A percentile compares a stretch with the other conserved stretches of the same genome.
phyloP scores from a whole-genome alignment of 2,113 vertebrate genomes.

The Microtus ochrogaster region DNA sequence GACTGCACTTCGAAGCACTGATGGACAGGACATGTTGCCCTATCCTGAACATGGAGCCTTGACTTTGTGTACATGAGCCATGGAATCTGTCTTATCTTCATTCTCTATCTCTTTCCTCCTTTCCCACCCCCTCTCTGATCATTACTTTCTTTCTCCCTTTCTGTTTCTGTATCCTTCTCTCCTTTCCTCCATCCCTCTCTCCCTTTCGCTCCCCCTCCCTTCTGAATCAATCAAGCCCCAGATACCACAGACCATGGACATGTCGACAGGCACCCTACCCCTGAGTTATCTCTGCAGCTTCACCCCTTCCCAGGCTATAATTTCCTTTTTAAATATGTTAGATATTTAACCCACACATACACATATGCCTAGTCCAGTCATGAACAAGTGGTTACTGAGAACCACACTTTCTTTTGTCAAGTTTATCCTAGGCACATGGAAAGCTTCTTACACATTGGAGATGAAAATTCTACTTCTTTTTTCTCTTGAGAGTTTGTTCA shows the following conservation, averaged over 20 bases:
- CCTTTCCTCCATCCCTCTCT: background rate
- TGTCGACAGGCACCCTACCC: background rate
- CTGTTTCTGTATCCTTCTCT: background rate
- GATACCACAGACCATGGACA: background rate
- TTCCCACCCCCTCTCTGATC: background rate
- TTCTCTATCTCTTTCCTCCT: too few relatives aligned
- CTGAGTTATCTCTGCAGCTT: background rate
- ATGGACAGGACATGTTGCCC: background rate
- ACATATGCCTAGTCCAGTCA: background rate
- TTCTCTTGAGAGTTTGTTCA: background rate
- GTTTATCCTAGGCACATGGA: background rate
- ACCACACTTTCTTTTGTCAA: background rate
- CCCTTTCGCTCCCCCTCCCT: background rate
- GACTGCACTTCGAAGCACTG: fast-evolving
- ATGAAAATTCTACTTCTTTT: background rate
- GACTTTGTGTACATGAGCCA: background rate
- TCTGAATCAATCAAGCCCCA: background rate
- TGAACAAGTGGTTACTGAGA: background rate
- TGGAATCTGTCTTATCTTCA: background rate
- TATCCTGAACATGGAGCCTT: background rate
- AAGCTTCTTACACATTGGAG: background rate
- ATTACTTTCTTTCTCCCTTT: too few relatives aligned
- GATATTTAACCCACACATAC: background rate
- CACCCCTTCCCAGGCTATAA: background rate
- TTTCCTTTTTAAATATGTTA: background rate